Percentiles rank a stretch among this genome's conserved stretches.
Conservation (phyloP, 2,888 invertebrate species). For the Halocaridina rubra region DNA sequence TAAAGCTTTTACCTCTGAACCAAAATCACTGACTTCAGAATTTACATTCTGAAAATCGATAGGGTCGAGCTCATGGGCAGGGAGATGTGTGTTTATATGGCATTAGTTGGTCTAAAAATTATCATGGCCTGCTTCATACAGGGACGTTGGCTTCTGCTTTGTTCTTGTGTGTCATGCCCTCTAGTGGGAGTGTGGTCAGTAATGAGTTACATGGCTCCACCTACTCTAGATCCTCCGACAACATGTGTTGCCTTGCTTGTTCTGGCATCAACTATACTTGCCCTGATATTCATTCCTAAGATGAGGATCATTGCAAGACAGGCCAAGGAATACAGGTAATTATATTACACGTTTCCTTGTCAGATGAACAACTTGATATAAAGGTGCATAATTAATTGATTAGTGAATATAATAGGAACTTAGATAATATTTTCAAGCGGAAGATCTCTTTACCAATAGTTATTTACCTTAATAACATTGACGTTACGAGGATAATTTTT, state of each 20-base stretch:
- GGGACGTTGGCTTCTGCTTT: slow-evolving; percentile 66
- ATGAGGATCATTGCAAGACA: slow-evolving; percentile 67
- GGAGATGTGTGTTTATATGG: no score
- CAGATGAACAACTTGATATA: no score
- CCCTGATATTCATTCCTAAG: slow-evolving; percentile 68
- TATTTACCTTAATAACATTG: not conserved
- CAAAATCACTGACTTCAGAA: no score
- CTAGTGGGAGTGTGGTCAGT: slow-evolving; percentile 48
- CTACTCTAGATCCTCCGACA: slow-evolving; percentile 66
- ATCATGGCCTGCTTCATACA: not conserved
- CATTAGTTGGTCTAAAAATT: no score
- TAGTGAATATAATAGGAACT: no score
- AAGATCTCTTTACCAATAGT: not conserved
- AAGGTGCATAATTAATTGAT: no score
- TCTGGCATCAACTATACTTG: slow-evolving; percentile 66
- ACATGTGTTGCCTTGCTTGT: slow-evolving; percentile 66
- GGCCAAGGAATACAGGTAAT: slow-evolving; percentile 57
- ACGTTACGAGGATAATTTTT: not conserved
- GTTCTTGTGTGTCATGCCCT: slow-evolving; percentile 60
- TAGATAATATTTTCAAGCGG: not conserved
- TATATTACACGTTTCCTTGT: not conserved
- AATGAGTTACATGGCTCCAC: slow-evolving; percentile 46
- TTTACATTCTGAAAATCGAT: no score
- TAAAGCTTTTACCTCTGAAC: no score
- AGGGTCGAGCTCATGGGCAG: no score